Conservation (phyloP, 1,140 invertebrate species). For the Anthonomus grandis region DNA sequence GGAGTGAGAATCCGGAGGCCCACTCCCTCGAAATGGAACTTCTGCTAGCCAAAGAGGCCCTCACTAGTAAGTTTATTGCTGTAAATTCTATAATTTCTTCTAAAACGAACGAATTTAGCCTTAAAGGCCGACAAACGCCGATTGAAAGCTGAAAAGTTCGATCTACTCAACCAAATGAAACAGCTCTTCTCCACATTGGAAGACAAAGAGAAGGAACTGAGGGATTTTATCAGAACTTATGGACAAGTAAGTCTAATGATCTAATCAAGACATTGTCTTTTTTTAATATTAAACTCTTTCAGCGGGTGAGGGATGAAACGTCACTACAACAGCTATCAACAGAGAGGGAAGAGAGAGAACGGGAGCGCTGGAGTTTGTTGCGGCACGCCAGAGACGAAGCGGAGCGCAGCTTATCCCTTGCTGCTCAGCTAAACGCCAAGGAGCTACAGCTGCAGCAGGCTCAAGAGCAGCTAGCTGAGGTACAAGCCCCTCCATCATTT, state of each 20-base stretch:
- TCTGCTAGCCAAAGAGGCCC: slow-evolving; percentile 56
- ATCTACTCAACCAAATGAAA: slow-evolving; percentile 92
- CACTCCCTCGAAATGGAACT: slow-evolving; percentile 57
- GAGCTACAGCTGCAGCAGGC: slow-evolving; percentile 81
- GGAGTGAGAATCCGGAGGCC: slow-evolving; percentile 34
- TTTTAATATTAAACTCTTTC: slow-evolving; percentile 43
- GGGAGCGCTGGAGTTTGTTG: slow-evolving; percentile 83
- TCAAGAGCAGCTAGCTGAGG: slow-evolving; percentile 78
- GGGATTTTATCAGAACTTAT: slow-evolving; percentile 92
- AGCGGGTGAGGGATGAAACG: slow-evolving; percentile 73
- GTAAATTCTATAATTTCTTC: background rate
- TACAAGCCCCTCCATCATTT: slow-evolving; percentile 41
- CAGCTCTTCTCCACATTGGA: slow-evolving; percentile 90
- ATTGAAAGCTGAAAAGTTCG: slow-evolving; percentile 90
- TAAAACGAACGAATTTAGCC: slow-evolving; percentile 49
- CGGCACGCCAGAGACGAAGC: slow-evolving; percentile 86
- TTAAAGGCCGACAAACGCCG: slow-evolving; percentile 86
- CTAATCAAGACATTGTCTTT: background rate
- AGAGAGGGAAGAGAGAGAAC: slow-evolving; percentile 79
- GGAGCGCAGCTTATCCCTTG: slow-evolving; percentile 79
- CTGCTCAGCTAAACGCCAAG: slow-evolving; percentile 79
- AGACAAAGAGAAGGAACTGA: slow-evolving; percentile 88
- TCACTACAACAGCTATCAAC: slow-evolving; percentile 66
- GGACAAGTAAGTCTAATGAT: slow-evolving; percentile 68
- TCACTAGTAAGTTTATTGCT: slow-evolving; percentile 41